Percentiles rank a stretch among this genome's conserved stretches.
Evolutionary conservation across 2,888 invertebrate species (phyloP).

Genomic region (Drosophila suboccidentalis): DNA sequence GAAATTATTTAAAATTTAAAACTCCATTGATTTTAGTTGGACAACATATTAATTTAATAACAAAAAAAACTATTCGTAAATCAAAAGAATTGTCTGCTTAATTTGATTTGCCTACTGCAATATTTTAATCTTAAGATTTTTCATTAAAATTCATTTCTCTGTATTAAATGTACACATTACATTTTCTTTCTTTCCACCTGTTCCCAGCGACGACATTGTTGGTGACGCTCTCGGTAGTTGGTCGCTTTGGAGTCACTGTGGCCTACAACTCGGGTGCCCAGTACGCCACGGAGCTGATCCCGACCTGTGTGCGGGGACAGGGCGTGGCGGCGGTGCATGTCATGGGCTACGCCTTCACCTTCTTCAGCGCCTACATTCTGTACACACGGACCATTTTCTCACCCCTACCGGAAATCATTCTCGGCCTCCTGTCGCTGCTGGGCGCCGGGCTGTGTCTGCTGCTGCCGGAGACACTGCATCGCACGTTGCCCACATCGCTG

Average conservation of each 20-base stretch:
- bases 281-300: slow-evolving; percentile 89
- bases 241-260: slow-evolving; percentile 88
- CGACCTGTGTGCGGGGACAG: slow-evolving; percentile 88
- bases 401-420: slow-evolving; percentile 87
- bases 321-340: slow-evolving; percentile 88
- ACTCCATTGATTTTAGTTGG: too few species aligned
- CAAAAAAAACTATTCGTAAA: too few species aligned
- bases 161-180: too few species aligned
- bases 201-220: slow-evolving; percentile 80
- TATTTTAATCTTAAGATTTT: not conserved
- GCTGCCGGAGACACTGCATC: slow-evolving; percentile 87
- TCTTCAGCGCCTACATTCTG: slow-evolving; percentile 87
- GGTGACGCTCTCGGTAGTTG: slow-evolving; percentile 86
- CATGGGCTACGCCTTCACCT: slow-evolving; percentile 88
- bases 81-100: too few species aligned
- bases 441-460: slow-evolving; percentile 87
- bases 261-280: slow-evolving; percentile 89
- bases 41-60: too few species aligned
- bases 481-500: slow-evolving; percentile 87
- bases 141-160: not conserved
- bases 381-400: slow-evolving; percentile 85
- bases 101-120: not conserved
- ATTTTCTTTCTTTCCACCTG: not conserved
- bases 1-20: too few species aligned
- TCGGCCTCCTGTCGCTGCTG: slow-evolving; percentile 86